Evolutionary conservation across 23 tunicate genomes (phyloP).

Genomic region (Halocynthia roretzi): DNA sequence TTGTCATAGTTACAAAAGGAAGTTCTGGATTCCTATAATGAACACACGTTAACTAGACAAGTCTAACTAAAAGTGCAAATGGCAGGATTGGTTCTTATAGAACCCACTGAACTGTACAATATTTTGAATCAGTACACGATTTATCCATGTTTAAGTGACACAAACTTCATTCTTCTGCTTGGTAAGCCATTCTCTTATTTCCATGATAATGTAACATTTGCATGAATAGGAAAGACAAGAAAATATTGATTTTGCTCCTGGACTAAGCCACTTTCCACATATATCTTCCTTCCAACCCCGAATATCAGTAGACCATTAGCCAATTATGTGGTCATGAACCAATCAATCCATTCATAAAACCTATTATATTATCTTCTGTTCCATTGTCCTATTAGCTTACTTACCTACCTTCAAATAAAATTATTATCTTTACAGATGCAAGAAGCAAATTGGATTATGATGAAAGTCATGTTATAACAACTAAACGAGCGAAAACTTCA

Average conservation of each 20-base stretch:
- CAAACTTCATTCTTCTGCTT: constrained; percentile 61
- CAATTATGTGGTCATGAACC: no score
- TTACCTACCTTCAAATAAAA: neutral
- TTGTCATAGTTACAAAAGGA: no score
- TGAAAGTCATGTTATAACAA: constrained; percentile 84
- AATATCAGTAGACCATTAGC: neutral
- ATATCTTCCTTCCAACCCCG: neutral
- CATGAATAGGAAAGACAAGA: neutral
- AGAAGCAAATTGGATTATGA: constrained; percentile 73
- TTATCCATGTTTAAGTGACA: constrained; percentile 85
- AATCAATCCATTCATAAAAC: no score
- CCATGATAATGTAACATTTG: neutral
- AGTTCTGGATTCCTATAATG: no score
- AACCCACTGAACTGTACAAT: constrained; percentile 80
- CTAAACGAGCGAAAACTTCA: constrained; percentile 45
- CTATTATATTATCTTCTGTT: no score
- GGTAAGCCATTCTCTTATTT: constrained; percentile 35
- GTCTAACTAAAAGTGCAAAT: neutral
- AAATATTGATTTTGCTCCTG: neutral
- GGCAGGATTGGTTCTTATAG: constrained; percentile 51
- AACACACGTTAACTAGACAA: no score
- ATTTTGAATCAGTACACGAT: constrained; percentile 71
- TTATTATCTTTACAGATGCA: constrained; percentile 43
- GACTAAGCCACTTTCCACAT: neutral
- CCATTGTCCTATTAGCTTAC: no score